Evolutionary conservation across 2,888 invertebrate species (phyloP).

Genomic region (Drosophila mimica): DNA sequence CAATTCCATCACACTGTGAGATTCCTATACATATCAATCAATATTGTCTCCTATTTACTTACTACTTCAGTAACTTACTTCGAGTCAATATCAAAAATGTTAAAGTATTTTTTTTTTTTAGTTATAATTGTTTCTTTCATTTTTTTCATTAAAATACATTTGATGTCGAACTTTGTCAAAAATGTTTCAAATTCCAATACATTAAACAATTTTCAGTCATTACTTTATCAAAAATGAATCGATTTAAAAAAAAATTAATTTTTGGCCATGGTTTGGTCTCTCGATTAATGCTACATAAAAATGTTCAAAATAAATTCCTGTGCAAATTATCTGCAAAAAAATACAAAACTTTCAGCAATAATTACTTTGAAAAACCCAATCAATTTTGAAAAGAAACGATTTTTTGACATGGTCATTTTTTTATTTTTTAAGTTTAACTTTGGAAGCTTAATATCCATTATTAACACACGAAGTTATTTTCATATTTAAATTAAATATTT

Average conservation of each 20-base stretch:
- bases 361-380: neutral
- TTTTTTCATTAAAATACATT: neutral
- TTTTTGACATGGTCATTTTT: neutral
- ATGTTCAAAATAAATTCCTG: neutral
- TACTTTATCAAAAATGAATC: neutral
- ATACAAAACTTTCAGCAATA: neutral
- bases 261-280: neutral
- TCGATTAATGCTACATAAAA: neutral
- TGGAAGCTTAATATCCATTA: neutral
- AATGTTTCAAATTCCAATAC: neutral
- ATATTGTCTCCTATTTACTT: neutral
- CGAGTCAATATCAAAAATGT: neutral
- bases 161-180: too few relatives aligned
- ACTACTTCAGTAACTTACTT: neutral
- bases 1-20: conserved; percentile 52
- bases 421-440: neutral
- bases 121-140: neutral
- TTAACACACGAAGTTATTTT: neutral
- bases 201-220: neutral
- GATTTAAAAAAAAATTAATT: neutral
- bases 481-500: neutral
- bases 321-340: neutral
- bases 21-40: conserved; percentile 47
- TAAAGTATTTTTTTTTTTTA: neutral
- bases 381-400: neutral